Base-by-base conservation (phyloP, 1,140 invertebrate species). In the Apis laboriosa region DNA sequence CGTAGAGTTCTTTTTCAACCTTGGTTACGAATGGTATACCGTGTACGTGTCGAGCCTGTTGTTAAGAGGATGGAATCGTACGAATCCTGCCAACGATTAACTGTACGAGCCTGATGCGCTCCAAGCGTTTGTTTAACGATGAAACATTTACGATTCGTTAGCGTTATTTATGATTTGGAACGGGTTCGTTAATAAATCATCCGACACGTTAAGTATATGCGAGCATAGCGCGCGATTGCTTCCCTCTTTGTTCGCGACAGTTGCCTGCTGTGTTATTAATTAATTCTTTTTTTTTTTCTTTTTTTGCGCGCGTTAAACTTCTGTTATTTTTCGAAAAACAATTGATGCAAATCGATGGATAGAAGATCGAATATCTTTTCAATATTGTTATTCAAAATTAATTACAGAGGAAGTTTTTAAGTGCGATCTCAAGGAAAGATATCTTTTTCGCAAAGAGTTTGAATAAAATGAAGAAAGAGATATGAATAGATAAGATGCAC, bases 21-120 rank as follows among this genome's bases (percentile, higher is more conserved):
- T 77, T 78, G 77, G 64, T 77, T 43, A 77, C 74, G 63, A 86
- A 78, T 83, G 80, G 67, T 86, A 49, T 15, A 61, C 15, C 11
- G 34, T 19, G 75, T 87, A 87, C 86, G 86, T 88, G 86, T 84
- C 76, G 80, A 66, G 84, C 60, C 60, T 86, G 75, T 63, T 84
- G 61, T 76, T 76, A 76, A 77, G 58, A 72, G 63, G 53, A 51
- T 43, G 43, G 24, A 80, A 60, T 71, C 21, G 21, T 72, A 34
- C 61, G 56, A 83, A 87, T 61, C 63, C 66, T 81, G 71, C 60
- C 71, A 66, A 61, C 49, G 63, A 71, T 75, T 76, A 82, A 78
- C 64, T 28, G 76, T 84, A 78, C 24, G 72, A 61, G 34, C 34
- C 60, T 55, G 55, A 85, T 73, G 24, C 24, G 70, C 68, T 17